Evolutionary conservation across 1,140 invertebrate species (phyloP), one percentile per base, ranked within the genome.

Genomic region (Lepidurus apus): DNA sequence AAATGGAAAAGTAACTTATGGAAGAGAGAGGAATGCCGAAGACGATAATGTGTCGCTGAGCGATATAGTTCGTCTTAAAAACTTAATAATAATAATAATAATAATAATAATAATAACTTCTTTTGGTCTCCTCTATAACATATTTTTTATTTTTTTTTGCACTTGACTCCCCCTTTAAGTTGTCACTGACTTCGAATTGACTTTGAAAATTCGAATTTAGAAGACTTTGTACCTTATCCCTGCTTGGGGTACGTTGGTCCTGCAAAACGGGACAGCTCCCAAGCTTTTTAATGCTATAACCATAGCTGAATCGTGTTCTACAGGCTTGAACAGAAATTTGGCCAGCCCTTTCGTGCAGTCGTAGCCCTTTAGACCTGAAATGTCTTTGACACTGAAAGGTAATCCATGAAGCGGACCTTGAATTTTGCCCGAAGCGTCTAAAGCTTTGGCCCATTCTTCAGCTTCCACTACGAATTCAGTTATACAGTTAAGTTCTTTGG

Each of bases 241-340:
- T 2, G 74, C 79, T 79, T 88, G 87, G 10, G 87, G 86, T 2
- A 87, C 82, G 79, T 88, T 87, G 13, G 87, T 88, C 76, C 84
- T 83, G 43, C 83, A 83, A 82, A 87, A 87, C 1, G 87, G 87
- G 17, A 87, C 80, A 13, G 84, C 86, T 17, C 86, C 86, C 26
- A 82, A 77, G 24, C 80, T 76, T 73, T 79, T 79, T 21, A 82
- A 73, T 7, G 75, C 76, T 24, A 80, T 74, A 21, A 88, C 84
- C 73, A 86, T 11, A 8, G 81, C 81, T 11, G 86, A 84, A 74
- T 84, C 83, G 10, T 80, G 74, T 2, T 43, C 74, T 7, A 81
- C 80, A 8, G 86, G 86, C 13, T 82, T 81, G 47, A 83, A 81
- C 3, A 88, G 77, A 42, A 81, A 83, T 78, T 84, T 83, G 9